Base-by-base conservation (phyloP, 1,140 invertebrate genomes). In the Trypoxylus dichotomus region DNA sequence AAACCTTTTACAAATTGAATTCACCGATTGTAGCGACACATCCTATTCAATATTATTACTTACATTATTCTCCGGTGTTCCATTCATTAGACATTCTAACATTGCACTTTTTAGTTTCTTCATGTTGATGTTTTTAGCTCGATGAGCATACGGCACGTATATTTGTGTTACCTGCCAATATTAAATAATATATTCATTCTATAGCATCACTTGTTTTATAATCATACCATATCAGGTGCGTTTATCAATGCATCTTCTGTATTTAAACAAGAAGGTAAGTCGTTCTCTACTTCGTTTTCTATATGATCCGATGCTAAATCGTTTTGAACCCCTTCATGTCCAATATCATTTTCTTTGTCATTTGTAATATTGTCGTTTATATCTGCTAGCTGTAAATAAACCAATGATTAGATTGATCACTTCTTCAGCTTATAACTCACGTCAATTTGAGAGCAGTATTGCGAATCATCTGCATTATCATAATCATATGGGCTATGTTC, bases 121-220 rank as follows among this genome's bases (percentile, higher is more conserved):
- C 89, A 96, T 94, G 83, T 96, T 93, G 8, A 95, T 89, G 82
- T 92, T 94, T 81, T 95, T 95, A 0, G 94, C 93, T 79, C 90
- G 89, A 85, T 91, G 90, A 11, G 93, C 92, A 84, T 94, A 95
- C 1, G 89, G 89, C 76, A 95, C 92, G 79, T 91, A 89, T 78
- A 91, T 90, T 86, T 92, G 92, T 3, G 89, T 88, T 47, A 93
- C 89, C 91, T 90, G 81, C 76, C 78, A 78, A 63, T 11, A 74
- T 58, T 60, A 80, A 25, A 76, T 29, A 27, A 29, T 29, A 54
- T 25, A 13, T 13, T 74, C 15, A 75, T 29, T 54, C 32, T 21
- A 75, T 71, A 7, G 5, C 13, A n/a, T n/a, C n/a, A 21, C 10
- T 32, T 37, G 15, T 41, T 24, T 21, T n/a, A 41, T 29, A 71